phyloP scores from a whole-genome alignment of 2,797 vertebrate species.

The Morus bassanus region DNA sequence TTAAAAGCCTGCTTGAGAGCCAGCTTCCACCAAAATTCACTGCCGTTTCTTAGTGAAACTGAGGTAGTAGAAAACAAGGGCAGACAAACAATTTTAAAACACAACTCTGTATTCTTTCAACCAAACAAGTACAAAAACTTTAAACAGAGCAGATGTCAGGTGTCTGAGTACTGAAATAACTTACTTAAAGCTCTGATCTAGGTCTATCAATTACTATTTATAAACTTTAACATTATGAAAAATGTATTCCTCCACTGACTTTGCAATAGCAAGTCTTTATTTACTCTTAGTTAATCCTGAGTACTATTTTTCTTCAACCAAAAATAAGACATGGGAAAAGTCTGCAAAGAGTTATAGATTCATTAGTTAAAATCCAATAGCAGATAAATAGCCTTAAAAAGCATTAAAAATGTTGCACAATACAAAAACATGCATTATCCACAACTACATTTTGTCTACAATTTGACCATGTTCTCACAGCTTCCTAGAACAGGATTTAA shows the following conservation, averaged over 20 bases:
- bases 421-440: not conserved
- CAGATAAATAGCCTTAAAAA: not conserved
- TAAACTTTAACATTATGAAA: not conserved
- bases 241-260: not conserved
- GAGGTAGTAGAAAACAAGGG: not conserved
- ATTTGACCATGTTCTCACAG: not conserved
- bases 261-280: not conserved
- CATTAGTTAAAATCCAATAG: not conserved
- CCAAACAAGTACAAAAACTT: not conserved
- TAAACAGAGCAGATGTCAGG: not conserved
- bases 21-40: not conserved
- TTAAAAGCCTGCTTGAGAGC: not conserved
- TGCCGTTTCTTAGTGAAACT: not conserved
- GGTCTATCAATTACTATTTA: not conserved
- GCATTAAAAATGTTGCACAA: not conserved
- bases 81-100: not conserved
- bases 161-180: not conserved
- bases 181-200: not conserved
- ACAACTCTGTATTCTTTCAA: not conserved
- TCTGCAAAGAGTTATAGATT: not conserved
- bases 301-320: not conserved
- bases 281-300: not conserved
- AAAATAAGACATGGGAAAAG: not conserved
- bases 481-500: not conserved
- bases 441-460: not conserved